These are phyloP conservation scores for Drosophila basisetae DNA, from an alignment of 2,888 invertebrate genomes.

Conservation along the genomic window DNA sequence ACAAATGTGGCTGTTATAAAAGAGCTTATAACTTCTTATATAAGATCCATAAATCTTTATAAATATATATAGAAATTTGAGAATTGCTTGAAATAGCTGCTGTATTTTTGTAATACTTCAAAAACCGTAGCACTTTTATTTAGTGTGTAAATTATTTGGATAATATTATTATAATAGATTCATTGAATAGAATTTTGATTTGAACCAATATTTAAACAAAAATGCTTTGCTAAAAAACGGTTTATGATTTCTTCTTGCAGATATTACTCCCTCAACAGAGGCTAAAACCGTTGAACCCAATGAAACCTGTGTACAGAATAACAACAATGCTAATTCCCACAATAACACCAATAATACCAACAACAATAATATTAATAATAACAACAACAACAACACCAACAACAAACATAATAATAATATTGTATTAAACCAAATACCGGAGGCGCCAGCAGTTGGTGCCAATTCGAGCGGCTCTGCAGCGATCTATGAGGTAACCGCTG, in stretches of 20 bases:
- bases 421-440: constrained; percentile 45
- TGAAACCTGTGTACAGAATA: constrained; percentile 77
- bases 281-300: constrained; percentile 76
- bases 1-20: neutral
- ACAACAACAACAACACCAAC: constrained; percentile 36
- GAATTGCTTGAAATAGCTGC: neutral
- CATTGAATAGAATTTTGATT: neutral
- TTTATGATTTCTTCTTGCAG: constrained; percentile 35
- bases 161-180: neutral
- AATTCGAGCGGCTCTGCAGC: constrained; percentile 38
- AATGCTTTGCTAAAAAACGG: neutral
- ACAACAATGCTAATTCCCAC: constrained; percentile 58
- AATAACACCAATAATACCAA: constrained; percentile 52
- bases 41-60: neutral
- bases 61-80: neutral
- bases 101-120: neutral
- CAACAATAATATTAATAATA: constrained; percentile 59
- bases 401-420: constrained; percentile 61
- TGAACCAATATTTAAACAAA: neutral
- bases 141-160: neutral
- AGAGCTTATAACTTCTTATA: neutral
- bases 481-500: constrained; percentile 80
- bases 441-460: constrained; percentile 12
- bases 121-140: neutral
- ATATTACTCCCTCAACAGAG: constrained; percentile 78